Evolutionary conservation across 1,140 invertebrate species (phyloP), one percentile per base, ranked within the genome.

Genomic region (Arctopsyche grandis): DNA sequence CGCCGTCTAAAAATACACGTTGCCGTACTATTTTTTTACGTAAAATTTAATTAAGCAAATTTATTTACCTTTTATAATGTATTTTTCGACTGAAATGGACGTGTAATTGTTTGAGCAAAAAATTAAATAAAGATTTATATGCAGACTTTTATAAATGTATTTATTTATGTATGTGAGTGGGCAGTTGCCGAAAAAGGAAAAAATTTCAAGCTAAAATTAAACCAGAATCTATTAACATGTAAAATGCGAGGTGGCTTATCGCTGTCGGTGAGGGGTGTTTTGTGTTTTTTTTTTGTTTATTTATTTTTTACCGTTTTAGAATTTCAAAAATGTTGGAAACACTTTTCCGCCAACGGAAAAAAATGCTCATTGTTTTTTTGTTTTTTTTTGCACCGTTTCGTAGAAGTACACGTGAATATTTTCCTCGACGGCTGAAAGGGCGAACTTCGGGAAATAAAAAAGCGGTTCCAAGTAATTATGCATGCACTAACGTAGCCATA

Each of bases 401-500:
- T 10, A 52, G 12, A 14, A 14, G 48, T 16, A 52, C 48, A 16
- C 48, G 12, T 16, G 16, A 52, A 52, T 5, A 52, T 7, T 46
- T 46, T 46, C 5, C 44, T 12, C 44, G 12, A 7, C 44, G 44
- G 44, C 5, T 5, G 12, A 52, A 66, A 66, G 21, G 21, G 9
- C 9, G 24, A 66, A 66, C 63, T 66, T 66, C 24, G 63, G 24
- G 1, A 26, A 66, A 66, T 12, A 66, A 66, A 66, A 38, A 38
- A 38, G 29, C 56, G 29, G 1, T 4, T 26, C 24, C 63, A 29
- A 22, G 24, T 66, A 66, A 66, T 66, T 66, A 66, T 66, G 63
- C 63, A 66, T 26, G 63, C 63, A 66, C 63, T 66, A 66, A 66
- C 63, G 63, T 26, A n/a, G 63, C 24, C 24, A 66, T 66, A 66